Base-by-base conservation (phyloP, 1,140 invertebrate genomes). In the Brachionus plicatilis region DNA sequence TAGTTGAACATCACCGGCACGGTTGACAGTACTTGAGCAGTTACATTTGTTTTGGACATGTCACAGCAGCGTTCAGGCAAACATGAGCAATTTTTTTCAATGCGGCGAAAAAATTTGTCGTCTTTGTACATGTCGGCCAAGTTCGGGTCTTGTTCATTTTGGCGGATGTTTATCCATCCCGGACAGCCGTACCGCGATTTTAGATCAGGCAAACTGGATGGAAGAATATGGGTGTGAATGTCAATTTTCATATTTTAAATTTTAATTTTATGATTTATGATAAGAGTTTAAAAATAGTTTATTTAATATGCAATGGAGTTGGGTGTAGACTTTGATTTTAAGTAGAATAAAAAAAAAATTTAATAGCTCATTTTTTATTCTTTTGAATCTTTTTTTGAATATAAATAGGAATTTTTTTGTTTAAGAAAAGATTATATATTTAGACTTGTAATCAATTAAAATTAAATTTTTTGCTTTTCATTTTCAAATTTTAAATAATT, bases 1-100 rank as follows among this genome's bases (percentile, higher is more conserved):
- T 92, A 93, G 85, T 88, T 91, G 86, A 93, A 93, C 92, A 93
- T 92, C 12, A 93, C 92, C 12, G 92, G 92, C 3, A 93, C 92
- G 1, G 92, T 93, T n/a, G 92, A 93, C 47, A 93, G 87, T 5
- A 90, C 91, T 87, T 93, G 92, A 0, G 92, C 90, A 75, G 88
- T 87, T 6, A 92, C 91, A 82, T 47, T 79, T 17, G 68, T 85
- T 27, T 65, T 20, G 33, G 14, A n/a, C 91, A 91, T 91, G 24
- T 92, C 91, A 27, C 65, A 47, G 20, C 92, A 85, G 45, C 91
- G 85, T 3, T 86, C 86, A 68, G 89, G 87, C 27, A 90, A 86
- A 70, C 88, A 89, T 90, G 91, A 93, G 85, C 92, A 92, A 86
- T 92, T 92, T 29, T 89, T 86, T 27, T 92, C 89, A 50, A 93